Evolutionary conservation across 2,113 vertebrate genomes (phyloP).

Genomic region (Gallinago paraguaiae): DNA sequence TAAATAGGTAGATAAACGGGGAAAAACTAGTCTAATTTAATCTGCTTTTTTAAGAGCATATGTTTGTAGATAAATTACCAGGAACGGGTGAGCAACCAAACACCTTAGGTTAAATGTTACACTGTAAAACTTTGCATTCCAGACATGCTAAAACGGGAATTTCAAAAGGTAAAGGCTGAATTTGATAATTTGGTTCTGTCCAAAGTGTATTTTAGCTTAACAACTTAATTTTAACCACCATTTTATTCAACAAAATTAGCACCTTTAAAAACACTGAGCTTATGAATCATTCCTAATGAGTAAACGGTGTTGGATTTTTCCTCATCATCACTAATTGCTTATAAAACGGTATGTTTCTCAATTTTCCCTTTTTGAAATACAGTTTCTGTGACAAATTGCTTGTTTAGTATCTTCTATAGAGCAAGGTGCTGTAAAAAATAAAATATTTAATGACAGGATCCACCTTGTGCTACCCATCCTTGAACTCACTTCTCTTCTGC

Average conservation of each 20-base stretch:
- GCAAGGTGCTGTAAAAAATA: background rate
- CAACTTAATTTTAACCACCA: background rate
- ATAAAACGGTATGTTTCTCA: background rate
- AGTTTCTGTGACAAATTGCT: background rate
- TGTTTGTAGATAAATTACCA: background rate
- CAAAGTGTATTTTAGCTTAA: background rate
- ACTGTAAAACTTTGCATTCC: background rate
- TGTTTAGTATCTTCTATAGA: background rate
- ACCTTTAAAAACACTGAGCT: background rate
- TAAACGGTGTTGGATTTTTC: background rate
- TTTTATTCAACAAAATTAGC: background rate
- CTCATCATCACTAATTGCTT: background rate
- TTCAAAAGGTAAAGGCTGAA: background rate
- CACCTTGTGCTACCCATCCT: accelerated
- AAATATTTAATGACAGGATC: background rate
- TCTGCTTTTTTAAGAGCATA: background rate
- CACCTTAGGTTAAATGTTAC: background rate
- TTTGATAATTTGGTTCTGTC: background rate
- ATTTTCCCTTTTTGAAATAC: background rate
- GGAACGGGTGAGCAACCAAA: background rate
- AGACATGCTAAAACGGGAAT: background rate
- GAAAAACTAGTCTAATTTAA: background rate
- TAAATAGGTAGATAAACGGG: background rate
- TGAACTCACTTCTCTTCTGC: background rate
- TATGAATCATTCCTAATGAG: background rate